Conservation (phyloP, 2,113 vertebrate genomes). For the Tetraodon nigroviridis region DNA sequence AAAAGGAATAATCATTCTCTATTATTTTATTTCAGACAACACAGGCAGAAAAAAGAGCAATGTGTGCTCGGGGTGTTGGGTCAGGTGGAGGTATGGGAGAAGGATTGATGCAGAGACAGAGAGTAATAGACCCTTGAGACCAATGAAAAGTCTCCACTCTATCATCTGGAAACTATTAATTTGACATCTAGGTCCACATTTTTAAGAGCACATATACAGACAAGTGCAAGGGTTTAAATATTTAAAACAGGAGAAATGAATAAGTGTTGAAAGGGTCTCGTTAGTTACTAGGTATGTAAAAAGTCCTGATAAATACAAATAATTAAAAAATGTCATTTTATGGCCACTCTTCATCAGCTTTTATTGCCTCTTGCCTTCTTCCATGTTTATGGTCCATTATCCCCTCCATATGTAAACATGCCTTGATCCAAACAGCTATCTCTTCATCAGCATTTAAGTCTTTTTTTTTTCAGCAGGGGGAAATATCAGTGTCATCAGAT, state of each 20-base stretch:
- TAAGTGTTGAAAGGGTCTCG: too few species aligned
- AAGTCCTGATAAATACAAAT: too few species aligned
- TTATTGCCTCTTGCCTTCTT: constrained; percentile 15
- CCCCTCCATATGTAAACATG: background rate
- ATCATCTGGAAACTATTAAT: constrained; percentile 43
- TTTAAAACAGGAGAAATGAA: too few species aligned
- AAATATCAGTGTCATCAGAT: too few species aligned
- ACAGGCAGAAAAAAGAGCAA: background rate
- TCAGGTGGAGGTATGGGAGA: background rate
- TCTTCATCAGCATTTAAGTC: too few species aligned
- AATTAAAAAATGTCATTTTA: constrained; percentile 3
- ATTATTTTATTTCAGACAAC: background rate
- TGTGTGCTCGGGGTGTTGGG: background rate
- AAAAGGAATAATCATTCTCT: too few species aligned
- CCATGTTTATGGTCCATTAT: constrained; percentile 2
- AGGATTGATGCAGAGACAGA: constrained; percentile 19
- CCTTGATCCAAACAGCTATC: too few species aligned
- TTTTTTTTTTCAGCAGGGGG: too few species aligned
- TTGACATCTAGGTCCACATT: background rate
- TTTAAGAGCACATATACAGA: constrained; percentile 1
- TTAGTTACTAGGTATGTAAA: too few species aligned
- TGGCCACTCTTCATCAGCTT: constrained; percentile 8
- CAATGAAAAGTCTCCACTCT: constrained; percentile 13
- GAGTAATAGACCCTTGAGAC: constrained; percentile 17
- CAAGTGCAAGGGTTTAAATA: too few species aligned